Percentiles rank a stretch among this genome's conserved stretches.
phyloP scores from a whole-genome alignment of 2,888 invertebrate genomes.

The Girardia tigrina region DNA sequence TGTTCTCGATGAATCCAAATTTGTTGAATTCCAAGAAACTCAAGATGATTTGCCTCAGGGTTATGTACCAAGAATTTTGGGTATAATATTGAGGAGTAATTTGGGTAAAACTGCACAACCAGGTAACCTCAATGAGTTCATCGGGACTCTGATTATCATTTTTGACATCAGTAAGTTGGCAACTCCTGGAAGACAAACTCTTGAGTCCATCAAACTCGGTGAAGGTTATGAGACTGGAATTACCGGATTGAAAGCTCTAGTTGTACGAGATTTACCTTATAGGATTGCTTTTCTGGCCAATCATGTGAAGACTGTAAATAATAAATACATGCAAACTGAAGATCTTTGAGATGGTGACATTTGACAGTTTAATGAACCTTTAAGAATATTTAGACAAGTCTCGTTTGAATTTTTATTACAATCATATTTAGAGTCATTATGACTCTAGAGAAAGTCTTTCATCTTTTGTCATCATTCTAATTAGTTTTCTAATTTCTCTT shows the following conservation, averaged over 20 bases:
- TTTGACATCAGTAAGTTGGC: conserved; percentile 80
- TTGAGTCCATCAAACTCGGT: no score
- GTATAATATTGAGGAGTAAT: conserved; percentile 82
- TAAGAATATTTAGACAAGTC: no score
- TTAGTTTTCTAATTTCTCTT: no score
- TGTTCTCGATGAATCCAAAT: conserved; percentile 78
- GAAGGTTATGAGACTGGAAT: conserved; percentile 28
- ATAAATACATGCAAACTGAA: no score
- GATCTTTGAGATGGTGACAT: no score
- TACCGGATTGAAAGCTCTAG: conserved; percentile 66
- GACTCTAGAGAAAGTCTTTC: no score
- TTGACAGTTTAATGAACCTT: no score
- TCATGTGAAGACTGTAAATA: no score
- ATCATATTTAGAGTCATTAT: no score
- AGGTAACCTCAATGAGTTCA: conserved; percentile 72
- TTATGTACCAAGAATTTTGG: conserved; percentile 84
- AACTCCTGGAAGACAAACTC: conserved; percentile 63
- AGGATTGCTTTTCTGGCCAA: conserved; percentile 84
- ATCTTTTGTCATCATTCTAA: no score
- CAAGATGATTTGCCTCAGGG: conserved; percentile 90
- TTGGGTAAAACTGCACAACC: conserved; percentile 88
- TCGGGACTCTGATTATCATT: conserved; percentile 85
- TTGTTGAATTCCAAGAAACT: conserved; percentile 95
- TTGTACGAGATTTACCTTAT: conserved; percentile 70
- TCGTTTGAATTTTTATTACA: no score